phyloP scores from a whole-genome alignment of 2,113 vertebrate genomes.

The Pseudois nayaur region DNA sequence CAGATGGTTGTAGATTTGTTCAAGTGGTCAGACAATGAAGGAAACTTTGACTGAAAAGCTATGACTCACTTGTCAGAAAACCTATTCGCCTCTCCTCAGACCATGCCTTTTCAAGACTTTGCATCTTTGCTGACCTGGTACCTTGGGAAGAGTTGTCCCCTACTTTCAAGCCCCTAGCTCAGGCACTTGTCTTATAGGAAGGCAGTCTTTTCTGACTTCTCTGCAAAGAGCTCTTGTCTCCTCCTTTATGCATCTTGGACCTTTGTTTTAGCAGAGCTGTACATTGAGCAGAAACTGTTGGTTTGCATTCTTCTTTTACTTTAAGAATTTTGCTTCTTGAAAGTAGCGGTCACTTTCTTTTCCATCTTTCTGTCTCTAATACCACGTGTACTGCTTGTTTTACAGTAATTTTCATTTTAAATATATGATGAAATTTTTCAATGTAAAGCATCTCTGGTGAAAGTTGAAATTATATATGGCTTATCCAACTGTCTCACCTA shows the following conservation, averaged over 20 bases:
- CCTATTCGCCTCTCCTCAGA: neutral
- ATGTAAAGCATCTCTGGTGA: neutral
- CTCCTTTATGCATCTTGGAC: neutral
- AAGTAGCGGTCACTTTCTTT: neutral
- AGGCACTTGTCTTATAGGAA: neutral
- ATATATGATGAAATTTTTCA: neutral
- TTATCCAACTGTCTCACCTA: neutral
- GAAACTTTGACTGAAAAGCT: neutral
- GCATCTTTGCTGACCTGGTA: neutral
- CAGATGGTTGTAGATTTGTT: neutral
- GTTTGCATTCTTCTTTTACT: neutral
- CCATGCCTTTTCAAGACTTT: neutral
- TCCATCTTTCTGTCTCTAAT: neutral
- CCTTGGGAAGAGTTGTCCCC: neutral
- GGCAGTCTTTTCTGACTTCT: neutral
- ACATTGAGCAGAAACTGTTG: neutral
- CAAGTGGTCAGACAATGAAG: neutral
- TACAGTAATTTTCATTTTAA: neutral
- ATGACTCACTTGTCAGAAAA: neutral
- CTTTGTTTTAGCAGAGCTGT: neutral
- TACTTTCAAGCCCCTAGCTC: neutral
- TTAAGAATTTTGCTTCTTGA: neutral
- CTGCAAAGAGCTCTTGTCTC: neutral
- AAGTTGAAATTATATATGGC: neutral
- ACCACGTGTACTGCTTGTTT: neutral